Base-by-base conservation (phyloP, 2,888 invertebrate genomes). In the Muschampia plurimacula region DNA sequence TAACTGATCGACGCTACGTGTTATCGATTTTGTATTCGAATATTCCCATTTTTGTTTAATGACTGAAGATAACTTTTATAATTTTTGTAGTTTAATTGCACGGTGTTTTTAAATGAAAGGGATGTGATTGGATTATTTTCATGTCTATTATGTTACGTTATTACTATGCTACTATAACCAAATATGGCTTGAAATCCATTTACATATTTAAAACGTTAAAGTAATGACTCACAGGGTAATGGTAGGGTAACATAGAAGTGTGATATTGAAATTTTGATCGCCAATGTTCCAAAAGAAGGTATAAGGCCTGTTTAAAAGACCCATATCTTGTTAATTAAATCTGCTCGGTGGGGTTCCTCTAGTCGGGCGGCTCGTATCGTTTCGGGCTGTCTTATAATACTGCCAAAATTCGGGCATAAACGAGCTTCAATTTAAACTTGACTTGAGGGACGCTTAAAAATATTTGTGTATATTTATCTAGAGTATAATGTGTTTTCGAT, bases 251-350 rank as follows among this genome's bases (percentile, higher is more conserved):
- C 36, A 76, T 72, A 77, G 77, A 79, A 82, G 78, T 77, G 76
- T 68, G 65, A 60, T 74, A 74, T 72, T 75, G 69, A 75, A 90
- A 89, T 89, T 91, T 93, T 91, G 91, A 92, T 90, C 89, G 89
- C 79, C 88, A 87, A 88, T 90, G 88, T 88, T 86, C 90, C 89
- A 83, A 92, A 92, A 91, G 89, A 91, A 85, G 89, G 89, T 88
- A 83, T 87, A 89, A 22, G 22, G 89, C 88, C 88, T 88, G 89
- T 92, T 90, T 92, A 87, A 92, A 92, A 91, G 89, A 88, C 87
- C 86, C 91, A 90, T 94, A 93, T 94, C 93, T 93, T 88, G 91
- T 93, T 94, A 94, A 94, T 94, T 93, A 94, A 94, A 94, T 94
- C 93, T 89, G 82, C 89, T 85, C 92, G 85, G 91, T 86, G 82